A percentile compares a stretch with the other conserved stretches of the same genome.
Evolutionary conservation across 2,797 vertebrate species (phyloP).

Genomic region (Malurus leucopterus): DNA sequence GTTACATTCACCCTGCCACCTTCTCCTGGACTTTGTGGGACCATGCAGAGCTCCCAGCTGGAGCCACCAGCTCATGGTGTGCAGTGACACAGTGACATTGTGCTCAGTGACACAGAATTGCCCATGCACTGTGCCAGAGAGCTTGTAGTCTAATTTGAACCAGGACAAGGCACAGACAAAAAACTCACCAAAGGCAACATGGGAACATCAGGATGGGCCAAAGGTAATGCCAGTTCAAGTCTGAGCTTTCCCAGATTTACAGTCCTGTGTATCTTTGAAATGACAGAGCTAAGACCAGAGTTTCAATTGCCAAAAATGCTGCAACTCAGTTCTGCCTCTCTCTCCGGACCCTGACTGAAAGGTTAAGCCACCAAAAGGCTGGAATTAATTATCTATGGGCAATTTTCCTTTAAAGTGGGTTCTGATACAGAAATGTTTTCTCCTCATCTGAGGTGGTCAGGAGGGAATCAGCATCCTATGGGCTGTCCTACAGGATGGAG

Average conservation of each 20-base stretch:
- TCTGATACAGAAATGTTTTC: background rate
- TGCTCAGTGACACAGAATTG: background rate
- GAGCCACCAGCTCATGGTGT: background rate
- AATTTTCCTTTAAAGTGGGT: background rate
- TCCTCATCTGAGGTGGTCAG: background rate
- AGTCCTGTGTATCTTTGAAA: background rate
- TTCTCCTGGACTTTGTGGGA: background rate
- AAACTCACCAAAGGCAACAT: background rate
- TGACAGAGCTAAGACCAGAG: accelerated
- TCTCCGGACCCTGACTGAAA: background rate
- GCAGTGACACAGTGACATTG: no score
- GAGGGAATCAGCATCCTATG: background rate
- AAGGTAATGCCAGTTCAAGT: background rate
- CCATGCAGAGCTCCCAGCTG: background rate
- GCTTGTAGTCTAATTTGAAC: background rate
- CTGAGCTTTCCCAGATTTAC: background rate
- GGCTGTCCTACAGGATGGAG: background rate
- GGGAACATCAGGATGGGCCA: background rate
- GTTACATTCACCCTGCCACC: accelerated
- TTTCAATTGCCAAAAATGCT: background rate
- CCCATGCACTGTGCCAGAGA: accelerated
- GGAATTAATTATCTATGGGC: background rate
- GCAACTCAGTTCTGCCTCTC: background rate
- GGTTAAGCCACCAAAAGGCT: background rate
- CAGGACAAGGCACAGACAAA: accelerated